These are phyloP conservation scores for Cheilosia urbana DNA, from an alignment of 2,888 invertebrate species.

Conservation along the genomic window DNA sequence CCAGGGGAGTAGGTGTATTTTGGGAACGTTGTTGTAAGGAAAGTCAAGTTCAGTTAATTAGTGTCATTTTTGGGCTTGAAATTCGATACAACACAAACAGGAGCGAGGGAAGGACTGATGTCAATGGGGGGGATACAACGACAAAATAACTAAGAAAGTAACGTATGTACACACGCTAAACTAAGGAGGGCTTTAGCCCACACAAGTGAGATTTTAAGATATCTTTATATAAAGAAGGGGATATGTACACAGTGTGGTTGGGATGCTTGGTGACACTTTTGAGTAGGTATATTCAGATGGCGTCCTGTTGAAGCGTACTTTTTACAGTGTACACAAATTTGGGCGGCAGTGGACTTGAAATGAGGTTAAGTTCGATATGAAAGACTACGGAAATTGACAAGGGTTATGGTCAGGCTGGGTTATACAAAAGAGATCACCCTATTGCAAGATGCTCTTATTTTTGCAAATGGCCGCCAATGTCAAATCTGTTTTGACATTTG, in stretches of 20 bases:
- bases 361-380: too few species aligned
- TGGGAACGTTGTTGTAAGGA: conserved; percentile 21
- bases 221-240: conserved; percentile 7
- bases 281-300: neutral
- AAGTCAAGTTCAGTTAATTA: conserved; percentile 75
- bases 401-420: too few species aligned
- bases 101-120: neutral
- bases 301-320: too few species aligned
- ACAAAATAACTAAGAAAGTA: conserved; percentile 2
- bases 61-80: conserved; percentile 71
- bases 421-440: too few species aligned
- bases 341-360: too few species aligned
- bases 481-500: too few species aligned
- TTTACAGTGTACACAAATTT: too few species aligned
- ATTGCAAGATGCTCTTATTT: too few species aligned
- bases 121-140: neutral
- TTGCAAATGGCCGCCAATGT: too few species aligned
- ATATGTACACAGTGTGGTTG: conserved; percentile 27
- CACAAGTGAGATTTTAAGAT: conserved; percentile 52
- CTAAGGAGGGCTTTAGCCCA: conserved; percentile 41
- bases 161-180: conserved; percentile 31
- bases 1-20: neutral
- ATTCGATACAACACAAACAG: conserved; percentile 60
- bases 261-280: conserved; percentile 28
- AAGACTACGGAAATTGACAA: too few species aligned